Evolutionary conservation across 1,140 invertebrate species (phyloP), one percentile per base, ranked within the genome.

Genomic region (Drosophila navojoa): DNA sequence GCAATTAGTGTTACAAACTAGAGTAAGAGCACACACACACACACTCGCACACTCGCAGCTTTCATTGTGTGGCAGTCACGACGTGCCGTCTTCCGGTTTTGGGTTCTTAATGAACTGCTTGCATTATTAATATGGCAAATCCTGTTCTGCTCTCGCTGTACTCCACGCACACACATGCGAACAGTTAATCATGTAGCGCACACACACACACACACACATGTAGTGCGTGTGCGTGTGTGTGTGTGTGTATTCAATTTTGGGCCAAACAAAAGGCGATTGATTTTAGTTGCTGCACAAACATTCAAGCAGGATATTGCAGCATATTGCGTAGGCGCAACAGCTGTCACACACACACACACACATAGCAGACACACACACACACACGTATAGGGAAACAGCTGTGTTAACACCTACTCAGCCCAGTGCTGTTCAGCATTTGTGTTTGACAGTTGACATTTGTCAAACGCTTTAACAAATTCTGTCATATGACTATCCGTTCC

Each of bases 391-490:
- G 29, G 9, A 69, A 11, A 6, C 38, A 25, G 59, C 50, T 70
- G 47, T 40, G 68, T 42, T 27, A 45, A 76, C 73, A 71, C 63
- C 64, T 45, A 53, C 58, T 50, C 35, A 45, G 47, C 50, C 15
- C n/a, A 79, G 72, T 54, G 71, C 69, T 72, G 35, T 0, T 11
- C 35, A 72, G 71, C 73, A 50, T 80, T 79, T 74, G 77, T 76
- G 45, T 77, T 79, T 86, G 81, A 90, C 87, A 90, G 86, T 81
- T 90, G 87, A 90, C 86, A 90, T 90, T 90, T 90, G 86, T 90
- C 86, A 90, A 86, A 79, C 79, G 86, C 76, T 79, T 58, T 90
- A 84, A 84, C 84, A 77, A 84, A 87, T 80, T 87, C 80, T 87
- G 84, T 89, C 76, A 81, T 70, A 82, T 71, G 75, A 44, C 52